Base-by-base conservation (phyloP, 2,888 invertebrate species). In the Ectropis crepuscularia region DNA sequence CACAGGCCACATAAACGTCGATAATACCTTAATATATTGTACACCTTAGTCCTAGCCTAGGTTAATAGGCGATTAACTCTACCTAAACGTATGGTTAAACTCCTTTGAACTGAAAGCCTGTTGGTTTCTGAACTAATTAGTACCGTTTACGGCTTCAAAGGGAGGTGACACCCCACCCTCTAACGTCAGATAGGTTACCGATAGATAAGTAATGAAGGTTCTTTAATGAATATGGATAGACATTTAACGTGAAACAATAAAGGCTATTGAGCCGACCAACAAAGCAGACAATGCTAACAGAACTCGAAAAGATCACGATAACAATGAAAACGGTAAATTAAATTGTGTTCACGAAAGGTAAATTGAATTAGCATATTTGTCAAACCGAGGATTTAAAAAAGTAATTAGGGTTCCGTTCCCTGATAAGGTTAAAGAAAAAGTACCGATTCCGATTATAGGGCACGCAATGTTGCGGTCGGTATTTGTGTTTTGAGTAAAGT, bases 61-160 rank as follows among this genome's bases (percentile, higher is more conserved):
- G 67, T 12, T 53, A 61, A 57, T 61, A 48, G 64, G 53, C 54
- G 60, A 66, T 51, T 61, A 48, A 37, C 46, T 65, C 39, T 65
- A 63, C n/a, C 11, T 72, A 72, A 74, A 63, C 72, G 74, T 71
- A 77, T 71, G 75, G 77, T 76, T 77, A 76, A 71, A 53, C 49
- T 76, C 77, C 81, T 78, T 74, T 77, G 77, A 76, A 76, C 72
- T 75, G 74, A 79, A 78, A 79, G 79, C 76, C 75, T 73, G 70
- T 71, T 74, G 71, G 72, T 75, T 71, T 75, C 72, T 69, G 71
- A 71, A 76, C 79, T 85, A 87, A 88, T 87, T 87, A 87, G 79
- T 76, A 73, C 69, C 76, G 76, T 81, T 83, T 77, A 81, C 74
- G 75, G 70, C 69, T 72, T 73, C 70, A 69, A 67, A 64, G 72